Base-by-base conservation (phyloP, 2,888 invertebrate species). In the Plemyria rubiginata region DNA sequence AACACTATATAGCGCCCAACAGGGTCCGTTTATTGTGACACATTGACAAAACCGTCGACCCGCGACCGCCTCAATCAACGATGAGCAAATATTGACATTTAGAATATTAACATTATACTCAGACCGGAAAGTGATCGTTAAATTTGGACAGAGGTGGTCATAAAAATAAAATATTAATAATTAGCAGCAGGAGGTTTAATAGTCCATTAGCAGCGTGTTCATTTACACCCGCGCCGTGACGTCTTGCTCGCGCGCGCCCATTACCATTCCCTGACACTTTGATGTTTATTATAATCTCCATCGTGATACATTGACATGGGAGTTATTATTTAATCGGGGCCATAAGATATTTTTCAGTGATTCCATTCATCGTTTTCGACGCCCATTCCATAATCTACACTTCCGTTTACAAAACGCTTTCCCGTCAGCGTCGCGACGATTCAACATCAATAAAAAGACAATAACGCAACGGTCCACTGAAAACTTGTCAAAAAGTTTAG, bases 121-220 rank as follows among this genome's bases (percentile, higher is more conserved):
- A 72, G 81, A 82, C 87, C 87, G 91, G 90, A 88, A 88, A 88
- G 81, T 77, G 84, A 79, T 82, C 86, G 82, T 90, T 87, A 85
- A 86, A 84, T 79, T 80, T 79, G 79, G 85, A 82, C 81, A 81
- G 84, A 81, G 81, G 79, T 72, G 70, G 72, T 74, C 72, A 83
- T 88, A 88, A 90, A 90, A 86, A 88, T 86, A 86, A 88, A 90
- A 88, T 89, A 90, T 90, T 85, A 88, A 88, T 86, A 88, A 88
- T 88, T 84, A 87, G 81, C 79, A 71, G 80, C 79, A 79, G 81
- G 76, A 84, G 84, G 84, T 86, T 71, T 86, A 85, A 89, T 83
- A 84, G 85, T 83, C 87, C 84, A 87, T 89, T 88, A 85, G 83
- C 67, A 79, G 69, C 78, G 79, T 78, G 82, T 83, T 82, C 80